These are phyloP conservation scores for Orchestia grillus DNA, from an alignment of 1,140 invertebrate genomes.

Conservation along the genomic window DNA sequence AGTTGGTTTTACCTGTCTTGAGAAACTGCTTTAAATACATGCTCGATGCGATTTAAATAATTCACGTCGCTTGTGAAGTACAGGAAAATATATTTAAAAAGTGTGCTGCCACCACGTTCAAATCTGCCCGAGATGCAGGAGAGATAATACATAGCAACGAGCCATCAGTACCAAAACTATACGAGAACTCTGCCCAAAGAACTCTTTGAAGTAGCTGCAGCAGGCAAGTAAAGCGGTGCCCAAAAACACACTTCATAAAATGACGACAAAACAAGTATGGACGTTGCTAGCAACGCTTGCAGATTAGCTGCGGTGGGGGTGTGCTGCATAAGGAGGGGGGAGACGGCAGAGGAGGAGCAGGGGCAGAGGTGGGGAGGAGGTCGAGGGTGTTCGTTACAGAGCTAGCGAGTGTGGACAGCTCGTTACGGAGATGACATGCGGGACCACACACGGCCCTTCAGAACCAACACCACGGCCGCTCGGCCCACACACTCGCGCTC, in stretches of 20 bases:
- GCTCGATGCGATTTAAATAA: background rate
- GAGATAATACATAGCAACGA: background rate
- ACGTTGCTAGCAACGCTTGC: background rate
- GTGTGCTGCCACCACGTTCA: background rate
- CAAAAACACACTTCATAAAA: background rate
- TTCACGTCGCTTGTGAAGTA: background rate
- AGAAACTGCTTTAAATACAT: background rate
- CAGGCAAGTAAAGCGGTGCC: background rate
- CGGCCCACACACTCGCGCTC: background rate
- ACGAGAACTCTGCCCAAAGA: background rate
- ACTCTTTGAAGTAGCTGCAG: background rate
- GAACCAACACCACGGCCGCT: background rate
- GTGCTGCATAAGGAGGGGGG: background rate
- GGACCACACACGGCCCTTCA: conserved; percentile 7
- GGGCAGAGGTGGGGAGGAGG: background rate
- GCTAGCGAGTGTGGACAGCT: conserved; percentile 44
- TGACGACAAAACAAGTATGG: background rate
- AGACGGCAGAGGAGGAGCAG: background rate
- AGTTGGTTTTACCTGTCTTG: background rate
- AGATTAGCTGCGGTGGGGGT: background rate
- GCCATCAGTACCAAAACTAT: background rate
- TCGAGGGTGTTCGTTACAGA: conserved; percentile 23
- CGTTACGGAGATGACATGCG: conserved; percentile 15
- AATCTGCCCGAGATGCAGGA: background rate
- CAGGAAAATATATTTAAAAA: background rate